Percentiles rank a stretch among this genome's conserved stretches.
phyloP scores from a whole-genome alignment of 1,140 invertebrate genomes.

The Orius insidiosus region DNA sequence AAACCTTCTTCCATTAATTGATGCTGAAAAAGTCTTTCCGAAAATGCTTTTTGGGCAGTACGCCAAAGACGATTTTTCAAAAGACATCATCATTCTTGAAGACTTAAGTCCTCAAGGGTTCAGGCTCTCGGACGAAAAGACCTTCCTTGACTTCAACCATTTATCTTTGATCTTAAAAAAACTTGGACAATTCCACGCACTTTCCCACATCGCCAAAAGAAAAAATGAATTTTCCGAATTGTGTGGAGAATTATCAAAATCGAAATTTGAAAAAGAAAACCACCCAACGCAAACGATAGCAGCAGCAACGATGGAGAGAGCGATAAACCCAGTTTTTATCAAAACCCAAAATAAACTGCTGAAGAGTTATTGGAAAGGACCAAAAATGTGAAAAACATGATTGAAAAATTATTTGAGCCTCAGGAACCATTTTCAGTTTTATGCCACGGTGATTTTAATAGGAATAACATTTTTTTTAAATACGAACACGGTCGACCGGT shows the following conservation, averaged over 20 bases:
- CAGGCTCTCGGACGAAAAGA: no score
- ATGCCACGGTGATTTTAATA: no score
- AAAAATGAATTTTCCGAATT: neutral
- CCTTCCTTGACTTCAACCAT: neutral
- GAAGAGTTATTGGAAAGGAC: neutral
- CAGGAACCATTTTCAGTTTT: conserved; percentile 2
- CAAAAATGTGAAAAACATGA: neutral
- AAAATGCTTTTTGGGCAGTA: no score
- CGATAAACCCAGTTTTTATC: neutral
- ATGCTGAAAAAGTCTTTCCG: no score
- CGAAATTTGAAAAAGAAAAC: neutral
- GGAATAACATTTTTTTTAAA: neutral
- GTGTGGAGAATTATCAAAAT: neutral
- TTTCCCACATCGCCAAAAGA: neutral
- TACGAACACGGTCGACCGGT: neutral
- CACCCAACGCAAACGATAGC: neutral
- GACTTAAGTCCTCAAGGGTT: no score
- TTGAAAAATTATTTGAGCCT: neutral
- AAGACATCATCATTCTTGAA: no score
- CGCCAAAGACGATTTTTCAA: no score
- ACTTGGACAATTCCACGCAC: neutral
- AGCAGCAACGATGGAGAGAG: neutral
- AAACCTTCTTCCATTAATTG: no score
- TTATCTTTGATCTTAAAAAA: neutral
- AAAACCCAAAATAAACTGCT: neutral